Base-by-base conservation (phyloP, 2,888 invertebrate genomes). In the Artemia sp. region DNA sequence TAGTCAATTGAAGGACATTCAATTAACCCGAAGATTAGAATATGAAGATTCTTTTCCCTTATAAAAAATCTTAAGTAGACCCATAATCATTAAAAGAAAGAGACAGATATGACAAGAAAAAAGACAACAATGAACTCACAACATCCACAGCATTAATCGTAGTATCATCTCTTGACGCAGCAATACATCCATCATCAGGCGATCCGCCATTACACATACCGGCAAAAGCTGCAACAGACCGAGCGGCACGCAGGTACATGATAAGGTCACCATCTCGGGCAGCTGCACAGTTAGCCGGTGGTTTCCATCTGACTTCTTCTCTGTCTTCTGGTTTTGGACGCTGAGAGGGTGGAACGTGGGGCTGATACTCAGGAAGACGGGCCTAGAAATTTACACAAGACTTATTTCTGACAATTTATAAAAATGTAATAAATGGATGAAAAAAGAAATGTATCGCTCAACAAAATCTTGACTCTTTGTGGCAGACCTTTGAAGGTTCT, bases 131-230 rank as follows among this genome's bases (percentile, higher is more conserved):
- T 38, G 38, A 72, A 72, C 82, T 80, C 80, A 88, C 88, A 78
- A 92, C 91, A 80, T 95, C 92, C 77, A 95, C 84, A 73, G 96
- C 96, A 82, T 94, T 95, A 77, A 94, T 92, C 76, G 96, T 96
- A 72, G 95, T 96, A 80, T 94, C 94, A 81, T 96, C 96, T 78
- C 94, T 85, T 76, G 92, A 92, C 76, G 95, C 96, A 74, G 95
- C 94, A 77, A 92, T 87, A 81, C 93, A 94, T 77, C 95, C 95
- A 81, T 96, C 95, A 80, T 95, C 95, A 70, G 94, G 90, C 74
- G 91, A 91, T 71, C 95, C 95, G 73, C 94, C 94, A 83, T 95
- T 94, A 84, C 95, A 95, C 93, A 96, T 94, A 76, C 95, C 93
- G 73, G 95, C 95, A 82, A 96, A 96, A 72, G 95, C 95, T 78